Evolutionary conservation across 2,888 invertebrate species (phyloP), one percentile per base, ranked within the genome.

Genomic region (Mythimna vitellina): DNA sequence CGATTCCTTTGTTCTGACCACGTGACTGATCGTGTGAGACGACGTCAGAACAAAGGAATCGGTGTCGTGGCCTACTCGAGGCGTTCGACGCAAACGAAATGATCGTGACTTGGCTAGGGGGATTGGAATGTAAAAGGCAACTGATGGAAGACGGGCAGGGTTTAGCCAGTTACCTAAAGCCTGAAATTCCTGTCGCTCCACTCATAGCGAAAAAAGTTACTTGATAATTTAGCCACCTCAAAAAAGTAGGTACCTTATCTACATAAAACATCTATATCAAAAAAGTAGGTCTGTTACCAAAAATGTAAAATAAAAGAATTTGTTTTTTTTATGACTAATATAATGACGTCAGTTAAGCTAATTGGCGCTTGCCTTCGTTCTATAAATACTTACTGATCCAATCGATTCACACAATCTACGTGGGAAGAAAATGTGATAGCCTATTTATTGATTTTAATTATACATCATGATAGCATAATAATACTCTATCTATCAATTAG

Each of bases 401-500:
- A 70, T 65, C 69, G 64, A 61, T 70, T 54, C 49, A 46, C 32
- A 77, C 51, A 56, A 76, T 68, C 68, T 62, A 80, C 60, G 80
- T 80, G 56, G 81, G 81, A 56, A 25, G 69, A 58, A 58, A 65
- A 72, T 64, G 3, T 35, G n/a, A 49, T 25, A 51, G 53, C 63
- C 58, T 69, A 79, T 80, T 76, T 65, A 58, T 69, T 72, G 58
- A 29, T 70, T 80, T 49, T 66, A 76, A 73, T 38, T 73, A 51
- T 62, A 71, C 14, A 62, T 29, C 12, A 53, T 62, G 51, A 46
- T 58, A 63, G 22, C 38, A 35, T 65, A 60, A n/a, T 68, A 49
- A 35, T 35, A 60, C 54, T 29, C 12, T 3, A 6, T 71, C 54
- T 65, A 69, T 79, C 53, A 78, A 63, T 54, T 20, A 57, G 12